These are phyloP conservation scores for Chloebia gouldiae DNA, from an alignment of 2,113 vertebrate genomes.

Conservation along the genomic window DNA sequence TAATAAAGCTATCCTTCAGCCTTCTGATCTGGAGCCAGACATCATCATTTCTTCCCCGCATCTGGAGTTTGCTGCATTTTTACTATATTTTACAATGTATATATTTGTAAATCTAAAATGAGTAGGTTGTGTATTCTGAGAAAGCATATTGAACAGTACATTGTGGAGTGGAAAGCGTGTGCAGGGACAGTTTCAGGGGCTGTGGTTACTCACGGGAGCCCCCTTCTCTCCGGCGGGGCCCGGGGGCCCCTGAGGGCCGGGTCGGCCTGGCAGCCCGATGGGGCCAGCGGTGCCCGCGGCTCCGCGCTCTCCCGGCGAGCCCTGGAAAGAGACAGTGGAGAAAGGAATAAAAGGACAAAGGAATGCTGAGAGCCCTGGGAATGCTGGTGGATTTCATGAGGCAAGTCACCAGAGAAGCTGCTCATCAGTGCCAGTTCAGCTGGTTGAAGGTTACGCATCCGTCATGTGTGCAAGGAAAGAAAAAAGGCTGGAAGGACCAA, in stretches of 20 bases:
- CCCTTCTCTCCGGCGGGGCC: conserved; percentile 97
- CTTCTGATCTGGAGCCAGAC: too few relatives aligned
- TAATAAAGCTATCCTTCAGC: too few relatives aligned
- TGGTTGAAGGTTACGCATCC: background rate
- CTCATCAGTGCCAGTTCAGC: background rate
- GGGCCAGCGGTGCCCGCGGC: conserved; percentile 90
- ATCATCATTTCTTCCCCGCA: too few relatives aligned
- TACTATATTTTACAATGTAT: background rate
- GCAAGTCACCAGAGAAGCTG: background rate
- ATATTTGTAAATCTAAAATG: conserved; percentile 29
- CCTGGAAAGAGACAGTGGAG: conserved; percentile 66
- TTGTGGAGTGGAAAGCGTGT: background rate
- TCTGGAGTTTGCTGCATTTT: too few relatives aligned
- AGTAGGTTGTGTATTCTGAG: background rate
- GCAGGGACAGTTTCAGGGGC: background rate
- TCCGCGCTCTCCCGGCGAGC: conserved; percentile 93
- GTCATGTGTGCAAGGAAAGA: background rate
- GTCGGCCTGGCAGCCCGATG: conserved; percentile 90
- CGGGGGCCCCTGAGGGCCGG: conserved; percentile 91
- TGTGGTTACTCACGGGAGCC: conserved; percentile 84
- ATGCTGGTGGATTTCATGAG: background rate
- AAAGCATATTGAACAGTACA: background rate
- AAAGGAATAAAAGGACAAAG: background rate
- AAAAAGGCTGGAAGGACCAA: background rate
- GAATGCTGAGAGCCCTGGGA: background rate